Evolutionary conservation across 2,888 invertebrate species (phyloP).

Genomic region (Pyrocoelia pectoralis): DNA sequence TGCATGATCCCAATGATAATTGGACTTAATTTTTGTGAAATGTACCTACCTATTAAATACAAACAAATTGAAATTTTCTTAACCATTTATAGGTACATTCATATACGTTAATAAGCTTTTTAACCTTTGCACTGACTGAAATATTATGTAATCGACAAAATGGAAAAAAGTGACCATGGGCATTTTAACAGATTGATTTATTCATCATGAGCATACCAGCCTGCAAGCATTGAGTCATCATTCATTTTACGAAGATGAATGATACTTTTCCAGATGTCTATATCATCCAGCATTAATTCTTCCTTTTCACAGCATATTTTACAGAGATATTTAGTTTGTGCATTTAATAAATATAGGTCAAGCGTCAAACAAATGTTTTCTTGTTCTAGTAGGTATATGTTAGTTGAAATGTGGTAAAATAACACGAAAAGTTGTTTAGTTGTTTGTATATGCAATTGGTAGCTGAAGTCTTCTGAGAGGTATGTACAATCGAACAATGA

Average conservation of each 20-base stretch:
- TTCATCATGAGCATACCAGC: neutral
- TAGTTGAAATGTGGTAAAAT: neutral
- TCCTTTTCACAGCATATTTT: neutral
- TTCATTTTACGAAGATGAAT: constrained; percentile 7
- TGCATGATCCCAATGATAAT: neutral
- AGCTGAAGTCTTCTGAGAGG: constrained; percentile 21
- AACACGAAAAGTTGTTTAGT: constrained; percentile 6
- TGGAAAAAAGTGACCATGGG: constrained; percentile 2
- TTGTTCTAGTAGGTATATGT: constrained; percentile 15
- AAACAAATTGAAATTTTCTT: constrained; percentile 1
- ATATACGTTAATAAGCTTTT: constrained; percentile 3
- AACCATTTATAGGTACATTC: neutral
- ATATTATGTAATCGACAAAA: constrained; percentile 2
- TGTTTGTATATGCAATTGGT: constrained; percentile 25
- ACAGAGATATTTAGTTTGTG: too few species aligned
- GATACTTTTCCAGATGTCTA: constrained; percentile 6
- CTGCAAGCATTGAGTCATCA: constrained; percentile 8
- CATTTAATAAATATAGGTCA: too few species aligned
- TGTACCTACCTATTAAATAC: neutral
- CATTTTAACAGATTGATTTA: constrained; percentile 5
- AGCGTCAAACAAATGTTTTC: constrained; percentile 25
- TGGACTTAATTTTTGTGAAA: neutral
- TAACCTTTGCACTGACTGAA: neutral
- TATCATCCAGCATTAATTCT: neutral
- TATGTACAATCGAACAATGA: constrained; percentile 32